Base-by-base conservation (phyloP, 2,888 invertebrate species). In the Xanthia icteritia region DNA sequence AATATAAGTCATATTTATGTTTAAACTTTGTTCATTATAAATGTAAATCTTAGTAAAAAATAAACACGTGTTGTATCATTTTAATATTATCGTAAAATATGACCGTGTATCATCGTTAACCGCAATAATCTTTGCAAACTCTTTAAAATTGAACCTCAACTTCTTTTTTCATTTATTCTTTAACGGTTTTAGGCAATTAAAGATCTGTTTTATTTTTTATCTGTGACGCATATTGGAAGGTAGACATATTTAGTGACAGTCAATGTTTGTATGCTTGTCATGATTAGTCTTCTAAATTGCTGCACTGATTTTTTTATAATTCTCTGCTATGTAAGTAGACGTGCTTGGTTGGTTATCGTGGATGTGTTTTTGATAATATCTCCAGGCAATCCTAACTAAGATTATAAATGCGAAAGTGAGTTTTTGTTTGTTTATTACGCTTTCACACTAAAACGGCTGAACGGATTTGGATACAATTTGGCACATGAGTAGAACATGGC, bases 1-100 rank as follows among this genome's bases (percentile, higher is more conserved):
- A 76, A 81, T 51, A 66, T 15, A 51, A 70, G 64, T 64, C 58
- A 45, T 39, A 39, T 54, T 54, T 48, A 67, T 45, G 54, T 68
- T 68, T 69, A 63, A 64, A 76, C 23, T 51, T 51, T 42, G 60
- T 42, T 31, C 23, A 81, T 74, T 54, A 65, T 69, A 15, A 31
- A 82, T 74, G 77, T 60, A 31, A 64, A 61, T 64, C 1, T 15
- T 15, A 1, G 15, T 66, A 68, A 77, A 79, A 82, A 76, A 63
- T 61, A 69, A 27, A 9, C 70, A 78, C 73, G 65, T 75, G 71
- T 36, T 70, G 56, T 39, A 13, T 42, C 27, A 61, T 48, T 31
- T 54, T 66, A 76, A 42, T 51, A 63, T 31, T 51, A 58, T 31
- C 54, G 13, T 65, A 70, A 9, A 15, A 31, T 51, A 27, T 68